Evolutionary conservation across 1,140 invertebrate species (phyloP).

Genomic region (Gryllus bimaculatus): DNA sequence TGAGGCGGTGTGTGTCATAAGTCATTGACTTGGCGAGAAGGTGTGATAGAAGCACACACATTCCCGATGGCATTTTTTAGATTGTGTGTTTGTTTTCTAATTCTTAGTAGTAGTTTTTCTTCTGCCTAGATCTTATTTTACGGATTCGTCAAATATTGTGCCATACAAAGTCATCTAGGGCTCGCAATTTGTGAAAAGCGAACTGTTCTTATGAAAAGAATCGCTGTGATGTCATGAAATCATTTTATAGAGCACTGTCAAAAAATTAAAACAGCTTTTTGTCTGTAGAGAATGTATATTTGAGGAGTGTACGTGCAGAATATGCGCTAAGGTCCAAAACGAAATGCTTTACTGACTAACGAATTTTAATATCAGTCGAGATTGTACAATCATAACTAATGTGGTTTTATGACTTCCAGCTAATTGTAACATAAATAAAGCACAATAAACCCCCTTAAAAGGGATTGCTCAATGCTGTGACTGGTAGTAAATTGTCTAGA

Average conservation of each 20-base stretch:
- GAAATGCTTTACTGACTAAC: too few relatives aligned
- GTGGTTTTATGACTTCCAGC: not conserved
- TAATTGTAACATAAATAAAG: not conserved
- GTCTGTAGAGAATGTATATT: too few relatives aligned
- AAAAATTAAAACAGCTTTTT: too few relatives aligned
- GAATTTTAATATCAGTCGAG: not conserved
- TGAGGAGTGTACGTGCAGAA: too few relatives aligned
- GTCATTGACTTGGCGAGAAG: not conserved
- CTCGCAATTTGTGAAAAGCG: too few relatives aligned
- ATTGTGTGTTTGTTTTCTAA: not conserved
- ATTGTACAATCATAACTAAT: not conserved
- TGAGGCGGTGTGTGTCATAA: too few relatives aligned
- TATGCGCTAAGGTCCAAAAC: too few relatives aligned
- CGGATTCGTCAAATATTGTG: not conserved
- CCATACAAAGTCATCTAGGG: not conserved
- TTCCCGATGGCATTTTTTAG: not conserved
- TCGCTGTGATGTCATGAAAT: too few relatives aligned
- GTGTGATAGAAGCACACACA: not conserved
- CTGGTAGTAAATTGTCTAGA: not conserved
- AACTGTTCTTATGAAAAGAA: too few relatives aligned
- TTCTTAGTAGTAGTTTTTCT: not conserved
- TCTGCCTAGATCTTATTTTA: not conserved
- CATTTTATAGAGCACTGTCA: too few relatives aligned
- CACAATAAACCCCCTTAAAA: not conserved
- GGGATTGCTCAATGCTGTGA: not conserved